Base-by-base conservation (phyloP, 2,797 vertebrate species). In the Hydrolagus colliei region DNA sequence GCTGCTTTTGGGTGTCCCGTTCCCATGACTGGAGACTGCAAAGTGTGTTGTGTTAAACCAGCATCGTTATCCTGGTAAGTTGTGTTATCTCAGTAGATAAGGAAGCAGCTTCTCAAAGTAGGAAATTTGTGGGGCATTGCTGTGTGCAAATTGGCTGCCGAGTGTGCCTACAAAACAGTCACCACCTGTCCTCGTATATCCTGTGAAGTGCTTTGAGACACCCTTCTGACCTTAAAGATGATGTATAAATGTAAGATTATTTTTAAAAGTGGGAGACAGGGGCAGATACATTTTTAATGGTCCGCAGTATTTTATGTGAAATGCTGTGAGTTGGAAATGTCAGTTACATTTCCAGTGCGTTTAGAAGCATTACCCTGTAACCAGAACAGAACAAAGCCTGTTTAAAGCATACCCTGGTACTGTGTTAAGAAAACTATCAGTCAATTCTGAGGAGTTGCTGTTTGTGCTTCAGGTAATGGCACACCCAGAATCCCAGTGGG, bases 1-100 rank as follows among this genome's bases (percentile, higher is more conserved):
- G 65, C 65, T 41, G 32, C 14, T 2, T 35, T 13, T 32, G 61
- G 27, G 63, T 27, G 62, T 10, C 20, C 14, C 18, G 63, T 82
- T 84, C 18, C 32, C 79, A 84, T 8, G 65, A 71, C 52, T 12
- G 8, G 9, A 77, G 73, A 74, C 11, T 35, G 41, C 22, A 18
- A 61, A 65, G 62, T 6, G 35, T 18, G 9, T 27, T 1, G 2
- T 14, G 6, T 18, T 35, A 71, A 80, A 67, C 18, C 78, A 80
- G 22, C 61, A 35, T 80, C 41, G 14, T 65, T 13, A 8, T 12
- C 63, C 16, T 68, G 32, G 16, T 82, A 41, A 41, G 65, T 84
- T 84, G 41, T 71, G 32, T 84, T 84, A 18, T 84, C 71, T 71
- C 10, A 71, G 16, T 68, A 41, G 71, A 84, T 32, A 52, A 67